phyloP scores from a whole-genome alignment of 2,113 vertebrate species.

The Crotalus tigris region DNA sequence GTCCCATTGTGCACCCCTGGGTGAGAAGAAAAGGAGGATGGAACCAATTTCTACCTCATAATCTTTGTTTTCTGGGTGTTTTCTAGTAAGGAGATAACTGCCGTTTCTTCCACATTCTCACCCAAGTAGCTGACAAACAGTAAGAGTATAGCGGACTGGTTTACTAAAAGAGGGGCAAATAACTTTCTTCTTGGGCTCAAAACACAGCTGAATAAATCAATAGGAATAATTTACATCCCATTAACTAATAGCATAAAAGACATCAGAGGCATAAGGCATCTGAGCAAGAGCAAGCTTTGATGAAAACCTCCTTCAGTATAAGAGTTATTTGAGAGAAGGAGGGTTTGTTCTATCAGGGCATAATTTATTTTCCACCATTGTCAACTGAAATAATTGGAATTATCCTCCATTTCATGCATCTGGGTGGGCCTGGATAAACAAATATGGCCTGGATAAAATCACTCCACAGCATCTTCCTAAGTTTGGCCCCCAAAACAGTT shows the following conservation, averaged over 20 bases:
- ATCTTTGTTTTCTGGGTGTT: fast-evolving
- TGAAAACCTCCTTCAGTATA: slow-evolving; percentile 19
- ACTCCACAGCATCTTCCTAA: neutral
- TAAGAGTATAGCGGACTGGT: neutral
- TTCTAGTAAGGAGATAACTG: neutral
- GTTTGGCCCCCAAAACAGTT: neutral
- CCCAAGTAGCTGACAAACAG: neutral
- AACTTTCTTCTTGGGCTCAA: slow-evolving; percentile 18
- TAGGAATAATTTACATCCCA: slow-evolving; percentile 29
- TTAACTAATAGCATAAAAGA: slow-evolving; percentile 37
- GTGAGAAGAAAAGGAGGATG: neutral
- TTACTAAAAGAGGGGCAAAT: neutral
- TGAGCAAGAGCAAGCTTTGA: neutral
- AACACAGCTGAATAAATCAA: slow-evolving; percentile 21
- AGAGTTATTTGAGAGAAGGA: slow-evolving; percentile 17
- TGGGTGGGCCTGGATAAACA: neutral
- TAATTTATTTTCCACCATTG: slow-evolving; percentile 26
- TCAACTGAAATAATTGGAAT: slow-evolving; percentile 36
- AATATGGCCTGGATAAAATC: neutral
- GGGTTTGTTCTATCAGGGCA: slow-evolving; percentile 14
- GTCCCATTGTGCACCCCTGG: neutral
- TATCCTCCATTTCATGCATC: neutral
- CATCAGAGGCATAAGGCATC: neutral
- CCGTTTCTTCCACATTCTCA: neutral
- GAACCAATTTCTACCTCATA: neutral